Evolutionary conservation across 1,140 invertebrate species (phyloP), one percentile per base, ranked within the genome.

Genomic region (Drosophila cardini): DNA sequence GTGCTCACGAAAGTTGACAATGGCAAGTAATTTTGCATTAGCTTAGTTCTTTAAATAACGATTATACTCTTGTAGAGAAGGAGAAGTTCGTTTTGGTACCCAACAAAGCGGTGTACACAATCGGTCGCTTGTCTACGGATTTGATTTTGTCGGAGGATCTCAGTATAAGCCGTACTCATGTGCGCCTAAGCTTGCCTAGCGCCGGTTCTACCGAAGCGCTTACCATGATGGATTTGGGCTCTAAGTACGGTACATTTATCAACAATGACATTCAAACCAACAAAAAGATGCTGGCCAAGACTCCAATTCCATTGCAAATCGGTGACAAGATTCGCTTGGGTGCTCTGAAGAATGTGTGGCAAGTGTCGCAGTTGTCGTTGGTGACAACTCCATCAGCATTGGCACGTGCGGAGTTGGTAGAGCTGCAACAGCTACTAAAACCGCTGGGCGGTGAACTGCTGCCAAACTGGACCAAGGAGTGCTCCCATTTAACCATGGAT

Each of bases 401-500:
- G 4, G 93, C 92, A 50, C 81, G 80, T 4, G 83, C 92, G 42
- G 91, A 92, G 63, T 68, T 93, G 13, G 72, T 74, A 38, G 91
- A 82, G 26, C 73, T 94, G 15, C 90, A 87, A 58, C 42, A 80
- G 26, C 69, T 91, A 10, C 46, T 94, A 4, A 70, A 48, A 0
- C 84, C 92, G 26, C 62, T 94, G 18, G 91, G 92, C 26, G 94
- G 93, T 5, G 11, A 8, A 1, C 15, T 83, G 2, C 5, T 9
- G 18, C 42, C 16, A 3, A 78, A 32, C 76, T 94, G 45, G 92
- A 92, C 57, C 80, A 78, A 90, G 83, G 93, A 57, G 93, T 95
- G 95, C 78, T 92, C 93, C 18, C 94, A 94, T 87, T 91, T 96
- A 18, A 95, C 95, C 10, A 95, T 96, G 94, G 93, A 94, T 43